Percentiles rank a stretch among this genome's conserved stretches.
Evolutionary conservation across 1,140 invertebrate genomes (phyloP).

Genomic region (Drosophila littoralis): DNA sequence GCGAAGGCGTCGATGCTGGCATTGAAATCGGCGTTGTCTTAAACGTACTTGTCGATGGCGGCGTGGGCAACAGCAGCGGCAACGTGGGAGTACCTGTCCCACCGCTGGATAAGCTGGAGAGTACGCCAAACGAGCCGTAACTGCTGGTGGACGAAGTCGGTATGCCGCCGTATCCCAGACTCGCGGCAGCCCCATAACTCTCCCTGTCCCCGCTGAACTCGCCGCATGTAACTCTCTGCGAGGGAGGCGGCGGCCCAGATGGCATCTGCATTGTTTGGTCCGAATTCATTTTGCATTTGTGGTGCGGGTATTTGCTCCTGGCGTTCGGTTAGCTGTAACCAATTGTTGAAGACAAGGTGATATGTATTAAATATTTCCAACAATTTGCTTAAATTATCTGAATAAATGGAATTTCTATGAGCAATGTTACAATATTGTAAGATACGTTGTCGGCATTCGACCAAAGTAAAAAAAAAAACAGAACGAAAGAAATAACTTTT

Average conservation of each 20-base stretch:
- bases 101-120: conserved; percentile 54
- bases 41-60: conserved; percentile 47
- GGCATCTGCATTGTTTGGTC: conserved; percentile 65
- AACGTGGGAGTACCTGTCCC: conserved; percentile 21
- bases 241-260: conserved; percentile 67
- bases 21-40: conserved; percentile 43
- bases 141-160: conserved; percentile 52
- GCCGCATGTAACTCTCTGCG: conserved; percentile 56
- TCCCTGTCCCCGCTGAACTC: conserved; percentile 48
- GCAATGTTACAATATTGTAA: too few relatives aligned
- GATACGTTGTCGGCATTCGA: too few relatives aligned
- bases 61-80: conserved; percentile 55
- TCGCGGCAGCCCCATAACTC: conserved; percentile 28
- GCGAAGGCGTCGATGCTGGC: conserved; percentile 24
- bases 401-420: too few relatives aligned
- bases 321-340: conserved; percentile 29
- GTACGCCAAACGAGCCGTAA: conserved; percentile 68
- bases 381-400: too few relatives aligned
- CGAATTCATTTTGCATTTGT: conserved; percentile 77
- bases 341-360: conserved; percentile 3
- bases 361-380: not conserved
- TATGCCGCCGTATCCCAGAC: conserved; percentile 34
- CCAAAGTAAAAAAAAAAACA: too few relatives aligned
- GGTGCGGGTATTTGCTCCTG: conserved; percentile 50
- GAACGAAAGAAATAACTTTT: too few relatives aligned